phyloP scores from a whole-genome alignment of 1,140 invertebrate species.

The Drepana arcuata region DNA sequence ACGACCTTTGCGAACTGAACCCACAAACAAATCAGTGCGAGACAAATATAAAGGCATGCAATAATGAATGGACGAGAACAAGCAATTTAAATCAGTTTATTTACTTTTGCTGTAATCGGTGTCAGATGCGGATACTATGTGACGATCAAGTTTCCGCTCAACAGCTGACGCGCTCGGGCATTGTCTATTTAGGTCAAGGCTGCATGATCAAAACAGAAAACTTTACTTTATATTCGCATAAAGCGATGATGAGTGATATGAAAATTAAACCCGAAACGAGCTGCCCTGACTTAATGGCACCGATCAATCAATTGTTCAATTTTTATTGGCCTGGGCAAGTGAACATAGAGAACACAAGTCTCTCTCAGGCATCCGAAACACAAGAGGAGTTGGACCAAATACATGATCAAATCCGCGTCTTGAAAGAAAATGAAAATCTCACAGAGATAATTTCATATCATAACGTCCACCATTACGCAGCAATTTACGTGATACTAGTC shows the following conservation, averaged over 20 bases:
- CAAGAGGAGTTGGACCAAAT: slow-evolving; percentile 2
- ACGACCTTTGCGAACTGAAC: background rate
- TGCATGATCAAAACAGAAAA: slow-evolving; percentile 11
- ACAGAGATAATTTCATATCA: slow-evolving; percentile 3
- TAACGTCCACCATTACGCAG: slow-evolving; percentile 11
- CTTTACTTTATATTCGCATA: slow-evolving; percentile 10
- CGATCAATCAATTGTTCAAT: too few species aligned
- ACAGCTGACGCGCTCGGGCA: slow-evolving; percentile 5
- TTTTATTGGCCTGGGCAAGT: too few species aligned
- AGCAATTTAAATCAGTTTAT: too few species aligned
- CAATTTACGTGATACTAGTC: slow-evolving; percentile 8
- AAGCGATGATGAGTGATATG: slow-evolving; percentile 3
- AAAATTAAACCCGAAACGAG: slow-evolving; percentile 7
- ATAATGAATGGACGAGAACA: slow-evolving; percentile 9
- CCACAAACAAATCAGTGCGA: background rate
- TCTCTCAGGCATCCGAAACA: background rate
- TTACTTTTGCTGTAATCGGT: slow-evolving; percentile 12
- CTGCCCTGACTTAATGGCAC: slow-evolving; percentile 3
- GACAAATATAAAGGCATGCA: slow-evolving; percentile 1
- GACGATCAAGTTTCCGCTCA: slow-evolving; percentile 8
- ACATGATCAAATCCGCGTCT: background rate
- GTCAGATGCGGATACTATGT: slow-evolving; percentile 9
- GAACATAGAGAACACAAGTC: too few species aligned
- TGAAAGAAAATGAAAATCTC: slow-evolving; percentile 1
- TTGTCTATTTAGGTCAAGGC: slow-evolving; percentile 5